These are phyloP conservation scores for Centropus unirufus DNA, from an alignment of 2,113 vertebrate genomes.

Conservation along the genomic window DNA sequence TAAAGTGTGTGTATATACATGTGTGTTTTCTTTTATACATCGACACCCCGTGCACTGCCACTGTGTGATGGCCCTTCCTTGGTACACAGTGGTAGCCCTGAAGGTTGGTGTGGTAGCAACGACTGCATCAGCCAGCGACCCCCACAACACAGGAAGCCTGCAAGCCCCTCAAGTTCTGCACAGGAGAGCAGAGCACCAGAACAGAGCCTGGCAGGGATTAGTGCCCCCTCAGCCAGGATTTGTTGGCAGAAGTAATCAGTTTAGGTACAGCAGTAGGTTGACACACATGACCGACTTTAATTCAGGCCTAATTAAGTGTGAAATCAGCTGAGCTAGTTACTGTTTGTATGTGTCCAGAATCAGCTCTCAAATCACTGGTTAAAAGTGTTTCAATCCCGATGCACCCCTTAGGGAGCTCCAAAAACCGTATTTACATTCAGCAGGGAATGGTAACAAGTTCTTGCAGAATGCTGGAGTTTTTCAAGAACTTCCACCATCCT, in stretches of 20 bases:
- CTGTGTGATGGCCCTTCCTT: background rate
- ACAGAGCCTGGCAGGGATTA: background rate
- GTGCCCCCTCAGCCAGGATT: accelerated
- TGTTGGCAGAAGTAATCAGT: background rate
- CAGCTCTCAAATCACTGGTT: background rate
- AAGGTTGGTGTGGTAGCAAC: background rate
- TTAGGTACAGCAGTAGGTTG: background rate
- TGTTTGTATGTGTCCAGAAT: background rate
- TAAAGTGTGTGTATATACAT: accelerated
- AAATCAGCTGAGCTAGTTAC: background rate
- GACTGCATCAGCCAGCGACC: accelerated
- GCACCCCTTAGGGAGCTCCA: background rate
- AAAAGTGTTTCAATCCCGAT: background rate
- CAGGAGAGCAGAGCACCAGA: background rate
- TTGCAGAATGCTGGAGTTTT: background rate
- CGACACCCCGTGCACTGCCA: accelerated
- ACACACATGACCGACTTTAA: background rate
- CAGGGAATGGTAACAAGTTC: background rate
- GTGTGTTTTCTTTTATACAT: accelerated
- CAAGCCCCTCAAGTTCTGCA: accelerated
- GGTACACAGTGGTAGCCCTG: accelerated
- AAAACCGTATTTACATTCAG: background rate
- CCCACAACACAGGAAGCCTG: too few relatives aligned
- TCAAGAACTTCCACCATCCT: background rate
- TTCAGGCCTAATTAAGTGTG: background rate